Percentiles rank a stretch among this genome's conserved stretches.
Conservation (phyloP, 2,888 invertebrate genomes). For the Dichetophora obliterata region DNA sequence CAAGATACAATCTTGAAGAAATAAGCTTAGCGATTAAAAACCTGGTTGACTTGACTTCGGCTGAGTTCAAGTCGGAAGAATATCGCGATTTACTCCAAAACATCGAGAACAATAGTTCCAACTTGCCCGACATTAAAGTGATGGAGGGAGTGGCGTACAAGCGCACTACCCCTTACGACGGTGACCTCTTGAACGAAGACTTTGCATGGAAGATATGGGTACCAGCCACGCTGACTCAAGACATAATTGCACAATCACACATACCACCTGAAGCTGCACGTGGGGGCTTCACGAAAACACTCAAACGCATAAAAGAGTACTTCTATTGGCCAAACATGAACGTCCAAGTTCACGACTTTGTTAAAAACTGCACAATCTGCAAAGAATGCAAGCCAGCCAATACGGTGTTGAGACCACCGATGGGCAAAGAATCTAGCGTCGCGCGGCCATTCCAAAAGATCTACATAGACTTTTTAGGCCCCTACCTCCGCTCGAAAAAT, state of each 20-base stretch:
- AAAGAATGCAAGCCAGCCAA: neutral
- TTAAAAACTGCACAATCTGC: neutral
- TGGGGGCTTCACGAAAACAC: neutral
- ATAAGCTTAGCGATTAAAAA: neutral
- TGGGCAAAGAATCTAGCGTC: neutral
- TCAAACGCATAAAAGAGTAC: neutral
- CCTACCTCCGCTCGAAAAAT: neutral
- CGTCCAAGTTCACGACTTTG: no score
- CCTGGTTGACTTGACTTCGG: neutral
- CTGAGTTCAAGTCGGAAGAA: neutral
- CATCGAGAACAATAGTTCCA: neutral
- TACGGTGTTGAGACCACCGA: neutral
- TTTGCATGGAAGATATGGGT: neutral
- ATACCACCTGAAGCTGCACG: neutral
- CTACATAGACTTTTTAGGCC: neutral
- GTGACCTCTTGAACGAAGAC: neutral
- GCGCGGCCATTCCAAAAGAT: neutral
- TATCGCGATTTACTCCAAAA: neutral
- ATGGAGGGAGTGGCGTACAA: neutral
- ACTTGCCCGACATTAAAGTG: neutral
- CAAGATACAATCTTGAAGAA: conserved; percentile 25
- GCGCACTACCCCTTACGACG: neutral
- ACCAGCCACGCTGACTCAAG: neutral
- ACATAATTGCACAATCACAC: neutral
- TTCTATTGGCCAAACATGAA: no score